A percentile compares a stretch with the other conserved stretches of the same genome.
Evolutionary conservation across 1,140 invertebrate genomes (phyloP).

Genomic region (Druon quercuslanigerum): DNA sequence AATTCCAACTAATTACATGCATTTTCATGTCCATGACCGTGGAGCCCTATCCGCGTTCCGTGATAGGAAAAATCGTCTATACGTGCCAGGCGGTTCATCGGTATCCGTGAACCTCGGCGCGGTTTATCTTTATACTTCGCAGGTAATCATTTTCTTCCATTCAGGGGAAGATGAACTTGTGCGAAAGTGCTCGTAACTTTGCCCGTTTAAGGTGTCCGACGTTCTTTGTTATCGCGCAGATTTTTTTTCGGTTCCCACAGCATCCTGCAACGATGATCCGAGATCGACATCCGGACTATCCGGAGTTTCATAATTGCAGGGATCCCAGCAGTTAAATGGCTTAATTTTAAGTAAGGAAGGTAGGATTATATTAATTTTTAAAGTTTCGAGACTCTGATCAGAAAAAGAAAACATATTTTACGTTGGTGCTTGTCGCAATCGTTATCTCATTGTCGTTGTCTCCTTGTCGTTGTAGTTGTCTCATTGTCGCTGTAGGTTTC

Average conservation of each 20-base stretch:
- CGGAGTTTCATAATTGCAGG: neutral
- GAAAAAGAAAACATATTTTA: too few species aligned
- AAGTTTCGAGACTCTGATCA: too few species aligned
- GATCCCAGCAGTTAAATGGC: neutral
- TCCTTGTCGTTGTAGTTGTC: too few species aligned
- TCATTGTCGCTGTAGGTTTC: too few species aligned
- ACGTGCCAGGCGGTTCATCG: constrained; percentile 46
- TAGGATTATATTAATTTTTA: too few species aligned
- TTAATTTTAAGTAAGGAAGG: neutral
- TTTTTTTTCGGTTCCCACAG: constrained; percentile 40
- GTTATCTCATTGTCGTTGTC: too few species aligned
- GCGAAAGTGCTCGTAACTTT: constrained; percentile 55
- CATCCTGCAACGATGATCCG: neutral
- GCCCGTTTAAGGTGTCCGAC: constrained; percentile 46
- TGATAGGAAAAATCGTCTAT: constrained; percentile 61
- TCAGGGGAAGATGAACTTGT: constrained; percentile 54
- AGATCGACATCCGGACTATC: constrained; percentile 4
- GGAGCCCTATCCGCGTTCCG: constrained; percentile 23
- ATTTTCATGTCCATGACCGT: constrained; percentile 68
- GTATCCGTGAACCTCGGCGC: constrained; percentile 17
- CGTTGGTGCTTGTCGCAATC: too few species aligned
- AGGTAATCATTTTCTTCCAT: constrained; percentile 63
- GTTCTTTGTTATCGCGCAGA: constrained; percentile 36
- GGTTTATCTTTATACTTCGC: constrained; percentile 40
- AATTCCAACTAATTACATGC: constrained; percentile 74